Conservation (phyloP, 2,797 vertebrate genomes). For the Lagodon rhomboides region DNA sequence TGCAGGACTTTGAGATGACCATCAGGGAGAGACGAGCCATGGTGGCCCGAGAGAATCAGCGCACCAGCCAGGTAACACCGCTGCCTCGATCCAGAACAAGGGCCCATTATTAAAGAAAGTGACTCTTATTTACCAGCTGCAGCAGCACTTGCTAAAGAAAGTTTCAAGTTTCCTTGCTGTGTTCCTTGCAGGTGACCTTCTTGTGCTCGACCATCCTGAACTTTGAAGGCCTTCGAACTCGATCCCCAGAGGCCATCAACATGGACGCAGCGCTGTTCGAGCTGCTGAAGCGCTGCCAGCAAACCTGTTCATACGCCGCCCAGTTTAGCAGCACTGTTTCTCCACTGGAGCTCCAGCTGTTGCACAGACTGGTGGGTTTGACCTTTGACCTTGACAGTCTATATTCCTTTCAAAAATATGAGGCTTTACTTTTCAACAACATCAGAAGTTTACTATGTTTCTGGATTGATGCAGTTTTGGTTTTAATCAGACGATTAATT, state of each 20-base stretch:
- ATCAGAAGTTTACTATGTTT: neutral
- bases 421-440: neutral
- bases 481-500: neutral
- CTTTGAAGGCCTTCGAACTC: slow-evolving; percentile 96
- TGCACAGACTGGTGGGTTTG: slow-evolving; percentile 93
- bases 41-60: slow-evolving; percentile 95
- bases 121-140: neutral
- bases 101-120: too few relatives aligned
- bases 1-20: slow-evolving; percentile 98
- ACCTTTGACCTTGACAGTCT: neutral
- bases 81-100: fast-evolving
- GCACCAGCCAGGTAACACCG: slow-evolving; percentile 88
- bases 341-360: slow-evolving; percentile 93
- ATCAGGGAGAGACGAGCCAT: slow-evolving; percentile 94
- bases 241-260: slow-evolving; percentile 94
- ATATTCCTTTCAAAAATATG: neutral
- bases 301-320: slow-evolving; percentile 95
- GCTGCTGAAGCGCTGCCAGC: slow-evolving; percentile 96
- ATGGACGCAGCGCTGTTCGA: slow-evolving; percentile 95
- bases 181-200: slow-evolving; percentile 90
- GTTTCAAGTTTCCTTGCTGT: fast-evolving
- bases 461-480: neutral
- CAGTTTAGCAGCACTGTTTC: slow-evolving; percentile 97
- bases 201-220: slow-evolving; percentile 98
- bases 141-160: neutral